A percentile compares a stretch with the other conserved stretches of the same genome.
Conservation (phyloP, 2,113 vertebrate species). For the Laticauda colubrina region DNA sequence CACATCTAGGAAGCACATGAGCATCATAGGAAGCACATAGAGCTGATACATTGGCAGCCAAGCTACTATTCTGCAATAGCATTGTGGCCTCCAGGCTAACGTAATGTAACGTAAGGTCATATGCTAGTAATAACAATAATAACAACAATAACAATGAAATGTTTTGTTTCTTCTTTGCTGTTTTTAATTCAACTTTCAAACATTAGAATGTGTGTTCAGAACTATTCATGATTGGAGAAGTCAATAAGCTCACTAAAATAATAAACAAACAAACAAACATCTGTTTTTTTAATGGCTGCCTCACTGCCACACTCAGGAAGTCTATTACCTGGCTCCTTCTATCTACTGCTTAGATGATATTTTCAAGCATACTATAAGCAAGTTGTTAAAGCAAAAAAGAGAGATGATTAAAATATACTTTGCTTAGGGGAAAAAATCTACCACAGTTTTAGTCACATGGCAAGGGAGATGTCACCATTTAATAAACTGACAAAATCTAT, state of each 20-base stretch:
- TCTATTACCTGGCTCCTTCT: neutral
- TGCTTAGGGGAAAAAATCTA: slow-evolving; percentile 55
- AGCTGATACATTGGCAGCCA: neutral
- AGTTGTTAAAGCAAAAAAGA: slow-evolving; percentile 48
- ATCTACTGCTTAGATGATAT: neutral
- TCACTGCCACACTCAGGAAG: neutral
- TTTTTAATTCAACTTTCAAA: neutral
- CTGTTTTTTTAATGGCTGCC: neutral
- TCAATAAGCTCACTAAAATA: neutral
- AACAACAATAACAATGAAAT: neutral
- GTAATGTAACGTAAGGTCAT: neutral
- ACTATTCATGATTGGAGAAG: neutral
- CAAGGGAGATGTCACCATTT: slow-evolving; percentile 78
- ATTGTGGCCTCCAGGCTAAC: neutral
- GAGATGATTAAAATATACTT: slow-evolving; percentile 71
- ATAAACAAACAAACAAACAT: neutral
- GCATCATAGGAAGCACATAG: neutral
- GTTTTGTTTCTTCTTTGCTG: neutral
- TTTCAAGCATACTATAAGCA: neutral
- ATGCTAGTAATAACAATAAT: neutral
- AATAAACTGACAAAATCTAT: slow-evolving; percentile 94
- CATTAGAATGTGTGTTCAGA: neutral
- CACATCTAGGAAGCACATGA: neutral
- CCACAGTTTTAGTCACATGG: slow-evolving; percentile 71
- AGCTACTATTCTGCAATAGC: neutral